Evolutionary conservation across 2,888 invertebrate species (phyloP), one percentile per base, ranked within the genome.

Genomic region (Lochmaea crataegi): DNA sequence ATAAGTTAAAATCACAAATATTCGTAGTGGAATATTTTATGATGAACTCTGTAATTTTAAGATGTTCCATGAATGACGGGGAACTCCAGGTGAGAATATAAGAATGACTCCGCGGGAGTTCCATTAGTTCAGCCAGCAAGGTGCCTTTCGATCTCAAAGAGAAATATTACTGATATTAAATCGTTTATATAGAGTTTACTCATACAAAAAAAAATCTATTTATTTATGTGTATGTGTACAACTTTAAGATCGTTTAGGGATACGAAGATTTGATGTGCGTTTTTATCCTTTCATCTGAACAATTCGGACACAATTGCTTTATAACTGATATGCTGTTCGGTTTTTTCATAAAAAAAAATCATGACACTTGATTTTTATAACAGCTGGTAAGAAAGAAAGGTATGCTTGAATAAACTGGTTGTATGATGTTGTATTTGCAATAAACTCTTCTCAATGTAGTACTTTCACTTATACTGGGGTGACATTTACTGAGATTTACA

Each of bases 61-160:
- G 38, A 32, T 60, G 26, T 38, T 38, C 38, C 32, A 60, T 53
- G 48, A 53, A 64, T 64, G 70, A 70, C 70, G 32, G 16, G 64
- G 64, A 64, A 42, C 70, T 48, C 64, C 64, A 70, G 64, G 70
- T 64, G 70, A 45, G 64, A 64, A 65, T 56, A 45, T 57, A 70
- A 70, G 70, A 65, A 57, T 58, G 45, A 18, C 75, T 18, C 75
- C 32, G 53, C 71, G 42, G 70, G 75, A 68, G 68, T 65, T 60
- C 68, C 22, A 75, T 75, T 73, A 73, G 63, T 57, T 68, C 61
- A 26, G 56, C 57, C 73, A 71, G 75, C 73, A 53, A 65, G 72
- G 72, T 58, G 71, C 65, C 70, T 22, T 53, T 65, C 70, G 65
- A 68, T 65, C 22, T 61, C 12, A 18, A 53, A 71, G 38, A 63